Evolutionary conservation across 2,113 vertebrate genomes (phyloP), one percentile per base, ranked within the genome.

Genomic region (Burhinus oedicnemus): DNA sequence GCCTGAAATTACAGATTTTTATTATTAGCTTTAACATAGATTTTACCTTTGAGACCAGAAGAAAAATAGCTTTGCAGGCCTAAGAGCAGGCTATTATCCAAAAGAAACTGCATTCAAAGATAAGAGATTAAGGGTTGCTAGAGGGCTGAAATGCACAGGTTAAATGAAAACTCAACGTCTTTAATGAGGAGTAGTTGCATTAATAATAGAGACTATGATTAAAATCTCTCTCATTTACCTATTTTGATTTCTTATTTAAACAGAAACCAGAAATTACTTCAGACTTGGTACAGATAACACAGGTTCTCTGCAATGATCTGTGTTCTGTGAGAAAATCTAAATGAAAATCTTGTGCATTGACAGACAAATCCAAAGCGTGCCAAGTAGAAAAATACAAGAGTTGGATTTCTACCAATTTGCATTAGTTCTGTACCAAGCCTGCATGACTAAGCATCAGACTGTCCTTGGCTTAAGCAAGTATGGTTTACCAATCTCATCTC

Each of bases 1-100:
- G 99, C 99, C 99, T 99, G 96, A 64, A 75, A 96, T 58, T 51
- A 66, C 27, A 81, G 22, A 45, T 65, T 38, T 82, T 89, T 78
- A 88, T 97, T 80, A 92, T 10, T 36, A n/a, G 52, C 58, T 69
- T 87, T 81, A 91, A 76, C 12, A 62, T 65, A 89, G 54, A 69
- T 45, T 51, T 44, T 38, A 52, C 5, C 21, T 77, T 76, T 70
- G 61, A 47, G 22, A 81, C 5, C 19, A 87, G 23, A 78, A 84
- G 29, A 86, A 68, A 84, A 90, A 65, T 1, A 58, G 51, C 14
- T 83, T 54, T 58, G 23, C 36, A 38, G 69, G 51, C 49, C 30
- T 38, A 40, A 62, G 5, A 83, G 49, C 54, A 87, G 52, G 30
- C 27, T 85, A 15, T 7, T 54, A 45, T 44, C n/a, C n/a, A 51